Conservation (phyloP, 1,140 invertebrate species). For the Panagrolaimus sp. region DNA sequence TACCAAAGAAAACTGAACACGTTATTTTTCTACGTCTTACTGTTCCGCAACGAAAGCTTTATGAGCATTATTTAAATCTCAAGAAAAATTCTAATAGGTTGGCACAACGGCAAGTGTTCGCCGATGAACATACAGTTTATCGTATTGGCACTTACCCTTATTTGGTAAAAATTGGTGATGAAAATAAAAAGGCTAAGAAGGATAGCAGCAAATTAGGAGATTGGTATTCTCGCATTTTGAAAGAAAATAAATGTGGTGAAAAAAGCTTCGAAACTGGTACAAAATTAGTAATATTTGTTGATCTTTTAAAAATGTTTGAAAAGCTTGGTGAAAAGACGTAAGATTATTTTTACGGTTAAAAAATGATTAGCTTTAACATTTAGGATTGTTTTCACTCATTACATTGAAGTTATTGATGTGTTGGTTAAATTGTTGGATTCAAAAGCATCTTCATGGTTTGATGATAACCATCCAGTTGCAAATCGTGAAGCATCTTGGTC, state of each 20-base stretch:
- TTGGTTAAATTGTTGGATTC: neutral
- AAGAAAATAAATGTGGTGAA: too few species aligned
- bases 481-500: neutral
- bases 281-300: neutral
- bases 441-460: neutral
- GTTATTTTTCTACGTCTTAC: constrained; percentile 79
- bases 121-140: constrained; percentile 76
- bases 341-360: neutral
- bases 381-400: constrained; percentile 4
- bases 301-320: neutral
- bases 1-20: constrained; percentile 91
- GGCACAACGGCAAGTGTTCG: constrained; percentile 63
- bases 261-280: too few species aligned
- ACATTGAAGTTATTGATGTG: neutral
- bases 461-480: neutral
- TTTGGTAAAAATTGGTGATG: constrained; percentile 66
- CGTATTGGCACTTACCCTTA: constrained; percentile 89
- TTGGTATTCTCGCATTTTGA: too few species aligned
- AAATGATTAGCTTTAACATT: neutral
- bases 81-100: too few species aligned
- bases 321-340: neutral
- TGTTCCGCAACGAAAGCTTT: constrained; percentile 76
- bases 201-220: constrained; percentile 33
- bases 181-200: constrained; percentile 60
- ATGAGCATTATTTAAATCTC: constrained; percentile 60